Conservation (phyloP, 2,797 vertebrate species). For the Pseudocheirus occidentalis region DNA sequence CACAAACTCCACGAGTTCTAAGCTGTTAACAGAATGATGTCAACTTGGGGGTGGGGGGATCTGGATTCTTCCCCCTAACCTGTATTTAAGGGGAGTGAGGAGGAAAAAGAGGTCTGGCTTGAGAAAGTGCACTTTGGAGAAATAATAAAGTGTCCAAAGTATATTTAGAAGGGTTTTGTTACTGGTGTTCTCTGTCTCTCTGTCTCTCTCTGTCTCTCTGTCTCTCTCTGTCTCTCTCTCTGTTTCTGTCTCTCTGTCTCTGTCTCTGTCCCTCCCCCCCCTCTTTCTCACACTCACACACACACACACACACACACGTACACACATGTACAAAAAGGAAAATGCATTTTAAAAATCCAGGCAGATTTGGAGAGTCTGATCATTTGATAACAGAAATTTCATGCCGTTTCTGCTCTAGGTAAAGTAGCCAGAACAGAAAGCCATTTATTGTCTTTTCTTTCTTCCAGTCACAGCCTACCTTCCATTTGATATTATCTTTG, state of each 20-base stretch:
- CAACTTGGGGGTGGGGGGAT: background rate
- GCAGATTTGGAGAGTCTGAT: background rate
- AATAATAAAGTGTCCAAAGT: background rate
- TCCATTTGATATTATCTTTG: background rate
- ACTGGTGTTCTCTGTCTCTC: background rate
- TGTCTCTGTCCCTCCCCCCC: too few relatives aligned
- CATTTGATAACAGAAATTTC: background rate
- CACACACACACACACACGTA: background rate
- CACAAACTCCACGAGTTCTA: slow-evolving; percentile 45
- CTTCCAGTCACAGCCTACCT: background rate
- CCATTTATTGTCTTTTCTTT: background rate
- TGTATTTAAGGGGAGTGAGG: slow-evolving; percentile 1
- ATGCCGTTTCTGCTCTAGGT: background rate
- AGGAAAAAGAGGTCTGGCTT: background rate
- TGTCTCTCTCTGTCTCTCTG: too few relatives aligned
- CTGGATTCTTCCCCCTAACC: slow-evolving; percentile 10
- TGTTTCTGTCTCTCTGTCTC: too few relatives aligned
- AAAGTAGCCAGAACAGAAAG: background rate
- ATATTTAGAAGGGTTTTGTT: background rate
- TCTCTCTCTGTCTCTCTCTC: too few relatives aligned
- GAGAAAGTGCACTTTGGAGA: slow-evolving; percentile 5
- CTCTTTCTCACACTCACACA: background rate
- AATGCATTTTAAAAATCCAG: background rate
- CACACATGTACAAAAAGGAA: background rate
- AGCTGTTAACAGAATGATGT: slow-evolving; percentile 35